Evolutionary conservation across 2,113 vertebrate species (phyloP).

Genomic region (Upupa epops): DNA sequence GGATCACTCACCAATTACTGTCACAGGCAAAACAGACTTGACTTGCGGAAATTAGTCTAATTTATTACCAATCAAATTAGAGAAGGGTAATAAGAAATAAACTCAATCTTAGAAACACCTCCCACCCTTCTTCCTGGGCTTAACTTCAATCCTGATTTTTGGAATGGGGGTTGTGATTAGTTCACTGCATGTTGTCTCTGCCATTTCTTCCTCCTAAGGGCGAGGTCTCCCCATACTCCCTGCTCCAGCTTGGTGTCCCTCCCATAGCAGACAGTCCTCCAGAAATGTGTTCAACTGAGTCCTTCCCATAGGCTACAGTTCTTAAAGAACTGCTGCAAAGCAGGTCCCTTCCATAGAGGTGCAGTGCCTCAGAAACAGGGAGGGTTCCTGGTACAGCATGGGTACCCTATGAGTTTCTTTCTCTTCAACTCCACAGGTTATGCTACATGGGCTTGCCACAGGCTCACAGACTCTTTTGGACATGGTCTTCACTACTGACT

Average conservation of each 20-base stretch:
- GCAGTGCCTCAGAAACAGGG: not conserved
- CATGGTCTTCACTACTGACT: fast-evolving
- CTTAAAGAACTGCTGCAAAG: not conserved
- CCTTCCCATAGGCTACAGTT: not conserved
- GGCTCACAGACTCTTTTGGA: not conserved
- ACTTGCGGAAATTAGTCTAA: no score
- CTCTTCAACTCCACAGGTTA: no score
- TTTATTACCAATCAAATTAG: no score
- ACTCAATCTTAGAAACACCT: no score
- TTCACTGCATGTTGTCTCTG: not conserved
- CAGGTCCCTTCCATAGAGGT: not conserved
- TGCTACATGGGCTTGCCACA: not conserved
- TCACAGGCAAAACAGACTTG: no score
- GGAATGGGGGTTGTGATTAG: not conserved
- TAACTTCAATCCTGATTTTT: no score
- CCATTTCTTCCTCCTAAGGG: not conserved
- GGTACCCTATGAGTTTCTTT: not conserved
- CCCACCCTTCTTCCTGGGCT: no score
- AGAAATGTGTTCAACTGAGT: no score
- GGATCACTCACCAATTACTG: no score
- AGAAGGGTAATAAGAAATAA: no score
- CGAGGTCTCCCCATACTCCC: not conserved
- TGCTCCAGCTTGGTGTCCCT: not conserved
- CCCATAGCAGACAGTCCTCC: not conserved
- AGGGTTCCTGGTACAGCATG: not conserved